These are phyloP conservation scores for Cercocebus atys DNA, from an alignment of 2,113 vertebrate genomes.

Conservation along the genomic window DNA sequence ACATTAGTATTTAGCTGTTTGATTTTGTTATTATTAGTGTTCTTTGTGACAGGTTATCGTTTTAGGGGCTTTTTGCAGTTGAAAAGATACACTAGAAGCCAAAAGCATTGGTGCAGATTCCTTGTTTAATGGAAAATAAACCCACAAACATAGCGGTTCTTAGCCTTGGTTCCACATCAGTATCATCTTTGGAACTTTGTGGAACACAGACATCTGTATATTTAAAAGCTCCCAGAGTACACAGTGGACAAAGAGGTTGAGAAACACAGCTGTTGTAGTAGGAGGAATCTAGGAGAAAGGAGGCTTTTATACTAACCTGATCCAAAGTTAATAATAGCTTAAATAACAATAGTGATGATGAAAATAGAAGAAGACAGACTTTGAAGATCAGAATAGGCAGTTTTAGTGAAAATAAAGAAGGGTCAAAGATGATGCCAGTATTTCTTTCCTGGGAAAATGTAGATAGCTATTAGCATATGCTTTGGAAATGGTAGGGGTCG, in stretches of 20 bases:
- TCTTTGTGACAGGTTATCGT: neutral
- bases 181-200: neutral
- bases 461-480: neutral
- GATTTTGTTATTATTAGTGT: slow-evolving; percentile 20
- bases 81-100: neutral
- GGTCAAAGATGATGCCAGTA: neutral
- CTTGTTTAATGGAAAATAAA: neutral
- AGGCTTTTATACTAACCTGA: neutral
- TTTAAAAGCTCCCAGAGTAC: neutral
- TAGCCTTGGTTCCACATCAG: neutral
- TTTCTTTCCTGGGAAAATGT: neutral
- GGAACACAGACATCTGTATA: neutral
- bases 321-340: neutral
- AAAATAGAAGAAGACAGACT: neutral
- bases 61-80: slow-evolving; percentile 1
- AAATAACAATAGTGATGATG: neutral
- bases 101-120: neutral
- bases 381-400: neutral
- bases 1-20: neutral
- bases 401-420: slow-evolving; percentile 38
- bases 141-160: neutral
- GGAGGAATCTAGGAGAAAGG: slow-evolving; percentile 1
- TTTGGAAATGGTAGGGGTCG: neutral
- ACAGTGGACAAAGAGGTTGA: neutral
- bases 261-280: neutral